These are phyloP conservation scores for Brenthis ino DNA, from an alignment of 2,888 invertebrate genomes.

Conservation along the genomic window DNA sequence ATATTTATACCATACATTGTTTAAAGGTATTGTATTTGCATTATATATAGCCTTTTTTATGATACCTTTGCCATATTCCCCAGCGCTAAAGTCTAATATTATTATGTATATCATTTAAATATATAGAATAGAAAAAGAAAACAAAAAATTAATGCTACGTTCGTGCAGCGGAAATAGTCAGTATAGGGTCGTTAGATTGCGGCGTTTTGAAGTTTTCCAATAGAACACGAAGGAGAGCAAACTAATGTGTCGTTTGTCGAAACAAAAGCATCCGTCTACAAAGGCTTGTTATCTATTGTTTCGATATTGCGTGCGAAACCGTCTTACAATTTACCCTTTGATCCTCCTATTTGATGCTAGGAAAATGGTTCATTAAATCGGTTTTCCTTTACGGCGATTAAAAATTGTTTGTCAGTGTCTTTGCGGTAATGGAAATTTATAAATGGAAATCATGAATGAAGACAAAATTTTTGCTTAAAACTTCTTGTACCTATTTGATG, in stretches of 20 bases:
- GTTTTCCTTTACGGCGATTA: neutral
- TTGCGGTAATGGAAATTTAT: neutral
- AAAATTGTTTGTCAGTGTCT: neutral
- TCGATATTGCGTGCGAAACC: conserved; percentile 28
- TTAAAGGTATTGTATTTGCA: no score
- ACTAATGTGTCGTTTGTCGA: conserved; percentile 14
- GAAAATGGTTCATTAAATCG: neutral
- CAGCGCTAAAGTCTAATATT: no score
- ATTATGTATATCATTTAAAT: no score
- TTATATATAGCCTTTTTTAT: no score
- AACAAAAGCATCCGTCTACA: conserved; percentile 30
- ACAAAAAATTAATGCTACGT: no score
- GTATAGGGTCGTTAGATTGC: conserved; percentile 10
- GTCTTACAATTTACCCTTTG: conserved; percentile 24
- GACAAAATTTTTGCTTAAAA: no score
- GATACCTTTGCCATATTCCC: no score
- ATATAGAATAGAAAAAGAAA: no score
- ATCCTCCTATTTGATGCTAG: conserved; percentile 5
- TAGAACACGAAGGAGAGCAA: conserved; percentile 20
- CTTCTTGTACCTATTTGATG: no score
- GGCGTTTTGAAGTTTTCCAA: conserved; percentile 19
- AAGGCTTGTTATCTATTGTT: conserved; percentile 29
- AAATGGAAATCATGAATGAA: neutral
- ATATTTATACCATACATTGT: no score
- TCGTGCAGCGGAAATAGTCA: no score